phyloP scores from a whole-genome alignment of 2,888 invertebrate genomes.

The Lochmaea capreae region DNA sequence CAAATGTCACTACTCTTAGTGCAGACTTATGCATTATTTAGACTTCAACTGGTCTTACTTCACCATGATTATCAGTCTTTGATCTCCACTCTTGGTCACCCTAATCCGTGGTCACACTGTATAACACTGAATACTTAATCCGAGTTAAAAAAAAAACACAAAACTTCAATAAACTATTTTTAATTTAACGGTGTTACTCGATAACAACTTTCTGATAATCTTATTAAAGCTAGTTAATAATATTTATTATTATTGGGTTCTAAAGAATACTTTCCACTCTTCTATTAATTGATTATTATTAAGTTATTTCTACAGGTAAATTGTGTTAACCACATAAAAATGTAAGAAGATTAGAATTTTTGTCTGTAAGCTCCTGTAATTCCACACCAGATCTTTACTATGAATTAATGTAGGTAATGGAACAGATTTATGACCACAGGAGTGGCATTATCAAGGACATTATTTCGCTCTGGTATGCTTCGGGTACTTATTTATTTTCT shows the following conservation, averaged over 20 bases:
- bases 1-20: neutral
- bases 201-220: too few relatives aligned
- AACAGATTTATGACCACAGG: conserved; percentile 18
- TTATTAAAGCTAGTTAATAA: neutral
- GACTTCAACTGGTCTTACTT: too few relatives aligned
- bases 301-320: neutral
- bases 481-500: conserved; percentile 21
- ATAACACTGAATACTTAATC: too few relatives aligned
- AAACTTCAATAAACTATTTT: too few relatives aligned
- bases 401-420: conserved; percentile 3
- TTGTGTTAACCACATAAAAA: conserved; percentile 2
- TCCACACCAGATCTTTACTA: neutral
- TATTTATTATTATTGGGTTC: neutral
- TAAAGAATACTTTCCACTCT: neutral
- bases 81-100: too few relatives aligned
- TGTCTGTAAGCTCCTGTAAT: too few relatives aligned
- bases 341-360: neutral
- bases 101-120: too few relatives aligned
- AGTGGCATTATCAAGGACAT: conserved; percentile 25
- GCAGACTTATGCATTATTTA: neutral
- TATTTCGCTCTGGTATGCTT: conserved; percentile 28
- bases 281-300: neutral
- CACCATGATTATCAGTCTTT: too few relatives aligned
- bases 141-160: too few relatives aligned
- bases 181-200: too few relatives aligned